Conservation (phyloP, 2,888 invertebrate genomes). For the Sycophila texana region DNA sequence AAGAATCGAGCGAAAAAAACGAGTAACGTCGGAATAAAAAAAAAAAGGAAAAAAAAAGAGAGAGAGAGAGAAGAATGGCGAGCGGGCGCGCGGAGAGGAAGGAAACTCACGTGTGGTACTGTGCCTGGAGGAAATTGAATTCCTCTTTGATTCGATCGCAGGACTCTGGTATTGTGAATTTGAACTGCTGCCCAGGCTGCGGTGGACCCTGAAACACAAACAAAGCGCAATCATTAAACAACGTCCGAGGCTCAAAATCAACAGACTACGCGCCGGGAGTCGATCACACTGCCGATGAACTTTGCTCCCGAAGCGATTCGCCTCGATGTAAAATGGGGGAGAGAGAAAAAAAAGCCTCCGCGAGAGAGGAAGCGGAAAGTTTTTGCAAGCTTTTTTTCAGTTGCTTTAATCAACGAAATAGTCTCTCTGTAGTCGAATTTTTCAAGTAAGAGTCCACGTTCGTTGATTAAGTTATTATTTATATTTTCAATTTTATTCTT, state of each 20-base stretch:
- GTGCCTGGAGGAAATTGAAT: slow-evolving; percentile 95
- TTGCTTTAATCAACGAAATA: too few relatives aligned
- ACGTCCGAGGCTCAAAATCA: slow-evolving; percentile 53
- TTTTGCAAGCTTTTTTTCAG: background rate
- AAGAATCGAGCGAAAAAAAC: slow-evolving; percentile 19
- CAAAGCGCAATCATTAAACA: slow-evolving; percentile 60
- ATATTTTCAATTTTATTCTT: too few relatives aligned
- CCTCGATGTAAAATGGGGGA: background rate
- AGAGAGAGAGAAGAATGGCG: slow-evolving; percentile 7
- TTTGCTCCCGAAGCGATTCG: slow-evolving; percentile 30
- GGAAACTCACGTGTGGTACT: slow-evolving; percentile 89
- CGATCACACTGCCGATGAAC: background rate
- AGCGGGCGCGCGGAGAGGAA: background rate
- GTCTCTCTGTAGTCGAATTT: too few relatives aligned
- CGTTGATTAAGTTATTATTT: too few relatives aligned
- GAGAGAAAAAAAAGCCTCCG: background rate
- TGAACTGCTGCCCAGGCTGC: slow-evolving; percentile 93
- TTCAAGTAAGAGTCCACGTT: too few relatives aligned
- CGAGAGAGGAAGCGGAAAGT: background rate
- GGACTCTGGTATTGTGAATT: slow-evolving; percentile 94
- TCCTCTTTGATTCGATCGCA: slow-evolving; percentile 97
- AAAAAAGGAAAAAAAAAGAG: background rate
- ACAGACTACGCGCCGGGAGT: slow-evolving; percentile 23
- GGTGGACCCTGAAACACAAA: slow-evolving; percentile 85
- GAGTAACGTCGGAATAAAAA: background rate